phyloP scores from a whole-genome alignment of 2,888 invertebrate genomes.

The Gibbula magus region DNA sequence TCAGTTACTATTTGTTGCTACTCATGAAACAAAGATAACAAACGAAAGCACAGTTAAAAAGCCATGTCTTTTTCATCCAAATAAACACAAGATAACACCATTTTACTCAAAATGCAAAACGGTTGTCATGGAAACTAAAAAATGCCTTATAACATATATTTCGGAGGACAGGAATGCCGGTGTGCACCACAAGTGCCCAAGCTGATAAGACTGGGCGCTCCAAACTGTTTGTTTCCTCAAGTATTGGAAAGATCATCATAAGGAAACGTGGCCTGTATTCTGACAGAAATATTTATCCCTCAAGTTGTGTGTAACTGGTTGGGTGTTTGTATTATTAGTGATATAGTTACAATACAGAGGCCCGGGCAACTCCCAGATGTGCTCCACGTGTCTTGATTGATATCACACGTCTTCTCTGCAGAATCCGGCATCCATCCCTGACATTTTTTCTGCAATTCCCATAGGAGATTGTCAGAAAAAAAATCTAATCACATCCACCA shows the following conservation, averaged over 20 bases:
- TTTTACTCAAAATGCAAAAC: background rate
- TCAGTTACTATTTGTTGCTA: no score
- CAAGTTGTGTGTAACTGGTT: background rate
- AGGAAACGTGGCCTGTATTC: background rate
- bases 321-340: constrained; percentile 15
- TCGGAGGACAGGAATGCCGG: no score
- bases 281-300: constrained; percentile 19
- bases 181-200: background rate
- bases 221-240: background rate
- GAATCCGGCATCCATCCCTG: background rate
- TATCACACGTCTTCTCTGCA: background rate
- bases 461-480: background rate
- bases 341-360: background rate
- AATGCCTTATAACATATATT: background rate
- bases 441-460: constrained; percentile 1
- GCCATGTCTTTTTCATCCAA: background rate
- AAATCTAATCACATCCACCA: background rate
- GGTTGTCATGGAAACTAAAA: background rate
- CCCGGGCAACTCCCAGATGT: background rate
- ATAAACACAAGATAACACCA: background rate
- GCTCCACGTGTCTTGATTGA: background rate
- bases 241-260: background rate
- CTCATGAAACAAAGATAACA: no score
- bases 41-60: no score
- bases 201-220: background rate